phyloP scores from a whole-genome alignment of 2,113 vertebrate genomes.

The Sinocyclocheilus rhinocerous region DNA sequence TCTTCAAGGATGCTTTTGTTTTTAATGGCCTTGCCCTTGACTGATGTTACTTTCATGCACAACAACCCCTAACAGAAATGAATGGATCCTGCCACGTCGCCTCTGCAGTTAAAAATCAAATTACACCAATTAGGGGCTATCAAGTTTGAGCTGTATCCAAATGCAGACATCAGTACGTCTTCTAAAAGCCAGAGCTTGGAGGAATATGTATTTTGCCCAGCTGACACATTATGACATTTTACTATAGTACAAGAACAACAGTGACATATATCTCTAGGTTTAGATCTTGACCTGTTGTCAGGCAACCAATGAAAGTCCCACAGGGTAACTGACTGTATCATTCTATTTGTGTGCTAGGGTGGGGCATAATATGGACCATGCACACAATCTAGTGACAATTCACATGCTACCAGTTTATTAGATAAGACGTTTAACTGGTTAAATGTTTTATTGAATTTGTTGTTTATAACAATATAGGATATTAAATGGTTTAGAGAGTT shows the following conservation, averaged over 20 bases:
- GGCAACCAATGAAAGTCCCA: conserved; percentile 7
- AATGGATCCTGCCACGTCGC: conserved; percentile 22
- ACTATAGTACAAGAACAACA: neutral
- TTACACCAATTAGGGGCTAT: conserved; percentile 1
- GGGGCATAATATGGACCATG: conserved; percentile 18
- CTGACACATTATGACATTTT: conserved; percentile 5
- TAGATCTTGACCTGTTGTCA: conserved; percentile 25
- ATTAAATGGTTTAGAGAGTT: neutral
- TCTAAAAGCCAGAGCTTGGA: neutral
- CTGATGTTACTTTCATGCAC: conserved; percentile 34
- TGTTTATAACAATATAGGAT: too few relatives aligned
- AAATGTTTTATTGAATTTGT: neutral
- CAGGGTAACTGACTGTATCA: conserved; percentile 1
- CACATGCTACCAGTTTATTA: neutral
- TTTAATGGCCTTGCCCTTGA: conserved; percentile 51
- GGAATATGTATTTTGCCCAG: neutral
- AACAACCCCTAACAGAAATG: neutral
- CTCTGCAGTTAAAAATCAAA: conserved; percentile 17
- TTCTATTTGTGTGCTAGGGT: conserved; percentile 4
- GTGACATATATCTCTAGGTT: neutral
- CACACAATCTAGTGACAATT: neutral
- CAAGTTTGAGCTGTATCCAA: conserved; percentile 13
- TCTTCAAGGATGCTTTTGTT: neutral
- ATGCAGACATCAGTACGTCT: neutral
- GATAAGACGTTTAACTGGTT: neutral